Percentiles rank a stretch among this genome's conserved stretches.
Conservation (phyloP, 2,888 invertebrate genomes). For the Cremastinae sp. region DNA sequence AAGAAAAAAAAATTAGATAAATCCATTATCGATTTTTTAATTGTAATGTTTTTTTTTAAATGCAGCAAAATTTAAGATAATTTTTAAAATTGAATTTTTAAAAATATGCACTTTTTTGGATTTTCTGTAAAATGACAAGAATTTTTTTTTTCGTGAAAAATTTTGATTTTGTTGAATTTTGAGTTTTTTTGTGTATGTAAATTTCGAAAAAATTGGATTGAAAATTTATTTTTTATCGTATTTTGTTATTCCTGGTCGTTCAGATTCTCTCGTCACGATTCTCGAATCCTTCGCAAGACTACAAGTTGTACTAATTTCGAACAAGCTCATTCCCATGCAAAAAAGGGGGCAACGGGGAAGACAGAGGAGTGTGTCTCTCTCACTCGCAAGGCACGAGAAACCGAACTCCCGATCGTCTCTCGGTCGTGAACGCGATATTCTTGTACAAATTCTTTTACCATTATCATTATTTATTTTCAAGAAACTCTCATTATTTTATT, state of each 20-base stretch:
- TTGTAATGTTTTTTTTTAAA: too few relatives aligned
- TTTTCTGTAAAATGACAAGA: too few relatives aligned
- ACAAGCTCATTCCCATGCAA: constrained; percentile 70
- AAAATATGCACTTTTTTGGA: too few relatives aligned
- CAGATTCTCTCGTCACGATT: constrained; percentile 29
- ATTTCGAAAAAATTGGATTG: neutral
- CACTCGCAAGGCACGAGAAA: too few relatives aligned
- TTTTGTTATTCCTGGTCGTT: neutral
- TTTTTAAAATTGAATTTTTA: too few relatives aligned
- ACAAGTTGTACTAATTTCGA: constrained; percentile 74
- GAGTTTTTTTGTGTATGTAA: neutral
- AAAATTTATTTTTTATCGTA: constrained; percentile 6
- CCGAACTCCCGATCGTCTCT: neutral
- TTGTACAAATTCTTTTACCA: neutral
- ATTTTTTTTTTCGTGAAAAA: too few relatives aligned
- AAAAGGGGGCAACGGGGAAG: neutral
- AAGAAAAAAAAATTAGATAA: too few relatives aligned
- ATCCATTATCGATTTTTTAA: too few relatives aligned
- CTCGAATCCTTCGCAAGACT: constrained; percentile 29
- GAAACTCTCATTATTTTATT: constrained; percentile 22
- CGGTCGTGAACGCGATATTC: constrained; percentile 1
- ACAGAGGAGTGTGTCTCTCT: neutral
- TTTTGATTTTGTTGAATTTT: neutral
- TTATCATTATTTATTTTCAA: constrained; percentile 23
- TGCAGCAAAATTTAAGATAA: too few relatives aligned